phyloP scores from a whole-genome alignment of 2,113 vertebrate species.

The Ceyx melanurus region DNA sequence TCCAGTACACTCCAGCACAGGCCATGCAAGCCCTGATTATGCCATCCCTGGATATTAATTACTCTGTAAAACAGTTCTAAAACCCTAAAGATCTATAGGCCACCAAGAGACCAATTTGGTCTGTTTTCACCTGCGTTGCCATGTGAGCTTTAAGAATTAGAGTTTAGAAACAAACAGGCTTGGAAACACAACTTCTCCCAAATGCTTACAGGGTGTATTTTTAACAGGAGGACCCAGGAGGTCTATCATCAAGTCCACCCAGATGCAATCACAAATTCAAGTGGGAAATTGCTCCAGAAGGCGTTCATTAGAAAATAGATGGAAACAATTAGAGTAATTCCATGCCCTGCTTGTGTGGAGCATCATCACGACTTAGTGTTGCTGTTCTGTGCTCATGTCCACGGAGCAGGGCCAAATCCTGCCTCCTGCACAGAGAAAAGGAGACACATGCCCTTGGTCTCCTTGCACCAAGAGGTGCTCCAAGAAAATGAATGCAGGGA shows the following conservation, averaged over 20 bases:
- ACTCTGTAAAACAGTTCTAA: background rate
- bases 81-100: background rate
- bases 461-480: background rate
- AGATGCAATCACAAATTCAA: background rate
- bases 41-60: background rate
- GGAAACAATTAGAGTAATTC: background rate
- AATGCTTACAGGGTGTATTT: background rate
- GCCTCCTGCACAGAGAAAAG: background rate
- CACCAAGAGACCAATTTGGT: background rate
- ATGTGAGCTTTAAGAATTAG: background rate
- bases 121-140: background rate
- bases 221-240: background rate
- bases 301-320: accelerated
- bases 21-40: background rate
- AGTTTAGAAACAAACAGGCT: background rate
- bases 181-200: background rate
- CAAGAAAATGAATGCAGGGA: background rate
- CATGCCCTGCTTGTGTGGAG: background rate
- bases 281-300: background rate
- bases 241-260: accelerated
- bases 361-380: accelerated
- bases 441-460: too few species aligned
- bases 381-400: accelerated
- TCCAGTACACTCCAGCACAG: background rate
- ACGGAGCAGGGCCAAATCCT: background rate